A percentile compares a stretch with the other conserved stretches of the same genome.
phyloP scores from a whole-genome alignment of 1,140 invertebrate genomes.

The Metaphire vulgaris region DNA sequence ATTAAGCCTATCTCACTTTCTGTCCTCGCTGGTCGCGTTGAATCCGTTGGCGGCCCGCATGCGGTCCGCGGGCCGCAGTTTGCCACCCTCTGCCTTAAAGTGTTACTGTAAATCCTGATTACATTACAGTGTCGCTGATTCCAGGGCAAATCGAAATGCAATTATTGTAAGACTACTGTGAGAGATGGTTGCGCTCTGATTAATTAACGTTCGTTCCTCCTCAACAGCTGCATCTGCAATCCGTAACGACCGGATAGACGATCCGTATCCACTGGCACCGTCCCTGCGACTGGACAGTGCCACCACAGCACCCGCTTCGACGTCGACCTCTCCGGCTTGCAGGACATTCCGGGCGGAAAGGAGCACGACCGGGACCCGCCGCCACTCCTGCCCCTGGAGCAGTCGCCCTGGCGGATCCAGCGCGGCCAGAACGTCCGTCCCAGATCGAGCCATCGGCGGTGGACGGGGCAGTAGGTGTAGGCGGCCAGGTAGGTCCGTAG shows the following conservation, averaged over 20 bases:
- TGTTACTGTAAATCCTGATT: too few relatives aligned
- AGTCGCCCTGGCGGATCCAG: conserved; percentile 56
- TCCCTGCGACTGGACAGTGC: conserved; percentile 6
- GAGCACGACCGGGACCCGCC: conserved; percentile 58
- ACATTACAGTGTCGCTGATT: too few relatives aligned
- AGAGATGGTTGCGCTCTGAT: too few relatives aligned
- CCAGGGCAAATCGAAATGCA: too few relatives aligned
- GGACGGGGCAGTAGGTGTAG: conserved; percentile 58
- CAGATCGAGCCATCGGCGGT: conserved; percentile 57
- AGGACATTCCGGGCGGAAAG: conserved; percentile 59
- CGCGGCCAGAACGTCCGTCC: conserved; percentile 59
- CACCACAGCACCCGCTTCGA: conserved; percentile 23
- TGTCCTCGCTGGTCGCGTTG: too few relatives aligned
- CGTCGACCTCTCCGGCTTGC: conserved; percentile 35
- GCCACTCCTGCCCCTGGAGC: not conserved
- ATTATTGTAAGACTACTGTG: too few relatives aligned
- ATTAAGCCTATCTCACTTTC: too few relatives aligned
- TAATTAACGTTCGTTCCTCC: too few relatives aligned
- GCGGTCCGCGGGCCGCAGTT: too few relatives aligned
- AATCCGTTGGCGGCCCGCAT: too few relatives aligned
- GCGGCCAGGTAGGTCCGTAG: conserved; percentile 57
- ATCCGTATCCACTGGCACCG: conserved; percentile 22
- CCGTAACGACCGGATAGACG: conserved; percentile 21
- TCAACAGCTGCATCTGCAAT: conserved; percentile 25
- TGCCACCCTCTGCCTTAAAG: too few relatives aligned